Percentiles rank a stretch among this genome's conserved stretches.
Evolutionary conservation across 2,797 vertebrate species (phyloP).

Genomic region (Oreochromis grahami): DNA sequence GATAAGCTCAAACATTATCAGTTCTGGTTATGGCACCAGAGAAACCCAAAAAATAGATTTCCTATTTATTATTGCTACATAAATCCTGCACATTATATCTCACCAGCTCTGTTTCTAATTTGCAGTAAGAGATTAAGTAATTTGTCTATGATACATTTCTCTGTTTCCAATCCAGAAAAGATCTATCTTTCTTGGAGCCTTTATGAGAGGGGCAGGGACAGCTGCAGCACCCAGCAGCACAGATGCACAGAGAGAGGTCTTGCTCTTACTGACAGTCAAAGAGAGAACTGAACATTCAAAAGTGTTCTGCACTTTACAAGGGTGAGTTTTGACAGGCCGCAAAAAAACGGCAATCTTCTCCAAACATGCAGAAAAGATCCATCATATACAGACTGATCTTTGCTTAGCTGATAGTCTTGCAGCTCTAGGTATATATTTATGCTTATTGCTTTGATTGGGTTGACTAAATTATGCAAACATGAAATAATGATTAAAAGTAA

Average conservation of each 20-base stretch:
- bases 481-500: background rate
- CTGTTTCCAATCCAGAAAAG: background rate
- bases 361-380: background rate
- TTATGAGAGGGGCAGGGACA: background rate
- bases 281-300: background rate
- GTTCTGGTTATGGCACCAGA: background rate
- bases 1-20: background rate
- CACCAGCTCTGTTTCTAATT: background rate
- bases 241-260: background rate
- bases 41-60: background rate
- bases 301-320: background rate
- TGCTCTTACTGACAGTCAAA: background rate
- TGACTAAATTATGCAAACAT: background rate
- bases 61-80: background rate
- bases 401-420: background rate
- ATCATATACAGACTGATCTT: background rate
- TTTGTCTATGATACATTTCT: background rate
- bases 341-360: background rate
- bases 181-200: background rate
- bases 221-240: background rate
- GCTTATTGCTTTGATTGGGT: background rate
- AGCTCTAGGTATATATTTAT: background rate
- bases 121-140: background rate
- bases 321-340: background rate
- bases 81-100: background rate